Conservation (phyloP, 2,797 vertebrate genomes). For the Tachyglossus aculeatus region DNA sequence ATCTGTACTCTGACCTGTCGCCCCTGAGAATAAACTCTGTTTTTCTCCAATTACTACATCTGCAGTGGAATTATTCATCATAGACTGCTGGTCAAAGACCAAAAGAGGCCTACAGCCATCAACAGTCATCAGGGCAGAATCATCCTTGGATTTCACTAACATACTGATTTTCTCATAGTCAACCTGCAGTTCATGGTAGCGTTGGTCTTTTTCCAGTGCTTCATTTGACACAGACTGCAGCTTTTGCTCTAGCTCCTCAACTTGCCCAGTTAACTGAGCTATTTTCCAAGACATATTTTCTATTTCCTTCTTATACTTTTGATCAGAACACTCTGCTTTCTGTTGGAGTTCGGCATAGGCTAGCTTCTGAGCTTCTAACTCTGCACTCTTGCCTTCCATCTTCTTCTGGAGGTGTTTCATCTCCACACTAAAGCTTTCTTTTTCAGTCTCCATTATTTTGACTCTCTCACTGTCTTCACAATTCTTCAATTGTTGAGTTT, state of each 20-base stretch:
- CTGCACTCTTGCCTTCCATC: conserved; percentile 76
- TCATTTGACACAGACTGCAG: conserved; percentile 73
- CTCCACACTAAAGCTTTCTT: conserved; percentile 69
- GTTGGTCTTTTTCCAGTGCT: conserved; percentile 73
- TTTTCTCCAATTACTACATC: conserved; percentile 61
- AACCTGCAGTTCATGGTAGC: conserved; percentile 68
- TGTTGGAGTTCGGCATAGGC: conserved; percentile 73
- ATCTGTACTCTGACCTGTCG: conserved; percentile 34
- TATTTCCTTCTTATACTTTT: conserved; percentile 83
- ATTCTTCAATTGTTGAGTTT: conserved; percentile 65
- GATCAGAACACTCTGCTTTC: conserved; percentile 69
- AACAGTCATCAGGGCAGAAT: conserved; percentile 64
- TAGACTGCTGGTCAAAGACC: conserved; percentile 61
- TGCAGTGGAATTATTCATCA: conserved; percentile 62
- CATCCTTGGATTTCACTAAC: conserved; percentile 71
- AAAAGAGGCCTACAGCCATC: conserved; percentile 57
- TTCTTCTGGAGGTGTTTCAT: conserved; percentile 78
- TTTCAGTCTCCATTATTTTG: conserved; percentile 74
- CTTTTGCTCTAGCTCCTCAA: conserved; percentile 72
- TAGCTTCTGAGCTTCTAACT: conserved; percentile 79
- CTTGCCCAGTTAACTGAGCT: conserved; percentile 75
- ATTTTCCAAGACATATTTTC: conserved; percentile 81
- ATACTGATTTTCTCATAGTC: conserved; percentile 76
- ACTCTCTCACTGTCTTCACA: conserved; percentile 70
- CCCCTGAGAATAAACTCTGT: conserved; percentile 39